These are phyloP conservation scores for Crossocerus cetratus DNA, from an alignment of 2,888 invertebrate genomes.

Conservation along the genomic window DNA sequence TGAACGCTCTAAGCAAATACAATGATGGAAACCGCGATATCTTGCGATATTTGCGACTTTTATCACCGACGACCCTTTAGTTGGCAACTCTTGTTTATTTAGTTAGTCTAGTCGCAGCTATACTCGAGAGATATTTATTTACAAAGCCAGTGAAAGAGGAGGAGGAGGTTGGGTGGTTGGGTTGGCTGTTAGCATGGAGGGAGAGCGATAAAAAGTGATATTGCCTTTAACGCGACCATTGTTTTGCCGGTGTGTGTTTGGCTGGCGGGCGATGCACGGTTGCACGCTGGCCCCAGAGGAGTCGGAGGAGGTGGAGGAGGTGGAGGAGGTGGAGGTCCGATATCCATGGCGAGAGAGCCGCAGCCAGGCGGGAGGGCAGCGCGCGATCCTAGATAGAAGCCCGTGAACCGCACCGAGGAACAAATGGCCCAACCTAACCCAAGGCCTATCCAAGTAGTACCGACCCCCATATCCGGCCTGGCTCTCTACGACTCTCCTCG, in stretches of 20 bases:
- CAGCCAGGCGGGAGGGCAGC: slow-evolving; percentile 39
- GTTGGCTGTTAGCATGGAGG: too few species aligned
- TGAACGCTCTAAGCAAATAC: background rate
- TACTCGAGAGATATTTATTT: too few species aligned
- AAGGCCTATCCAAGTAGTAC: background rate
- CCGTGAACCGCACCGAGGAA: slow-evolving; percentile 28
- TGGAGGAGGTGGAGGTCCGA: slow-evolving; percentile 40
- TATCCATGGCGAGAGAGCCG: slow-evolving; percentile 4
- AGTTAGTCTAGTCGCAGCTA: too few species aligned
- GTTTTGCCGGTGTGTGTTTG: slow-evolving; percentile 45
- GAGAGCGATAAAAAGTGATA: slow-evolving; percentile 52
- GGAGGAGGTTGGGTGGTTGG: too few species aligned
- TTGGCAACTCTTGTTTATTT: too few species aligned
- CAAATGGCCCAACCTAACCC: slow-evolving; percentile 35
- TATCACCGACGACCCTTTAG: too few species aligned
- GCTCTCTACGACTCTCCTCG: background rate
- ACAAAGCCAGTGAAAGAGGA: too few species aligned
- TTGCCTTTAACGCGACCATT: slow-evolving; percentile 58
- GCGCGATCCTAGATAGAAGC: slow-evolving; percentile 56
- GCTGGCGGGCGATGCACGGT: slow-evolving; percentile 30
- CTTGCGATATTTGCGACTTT: background rate
- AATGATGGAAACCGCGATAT: background rate
- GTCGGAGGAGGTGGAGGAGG: too few species aligned
- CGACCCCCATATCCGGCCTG: slow-evolving; percentile 5
- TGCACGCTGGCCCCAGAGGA: too few species aligned